phyloP scores from a whole-genome alignment of 2,888 invertebrate species.

The Stenoptilia bipunctidactyla region DNA sequence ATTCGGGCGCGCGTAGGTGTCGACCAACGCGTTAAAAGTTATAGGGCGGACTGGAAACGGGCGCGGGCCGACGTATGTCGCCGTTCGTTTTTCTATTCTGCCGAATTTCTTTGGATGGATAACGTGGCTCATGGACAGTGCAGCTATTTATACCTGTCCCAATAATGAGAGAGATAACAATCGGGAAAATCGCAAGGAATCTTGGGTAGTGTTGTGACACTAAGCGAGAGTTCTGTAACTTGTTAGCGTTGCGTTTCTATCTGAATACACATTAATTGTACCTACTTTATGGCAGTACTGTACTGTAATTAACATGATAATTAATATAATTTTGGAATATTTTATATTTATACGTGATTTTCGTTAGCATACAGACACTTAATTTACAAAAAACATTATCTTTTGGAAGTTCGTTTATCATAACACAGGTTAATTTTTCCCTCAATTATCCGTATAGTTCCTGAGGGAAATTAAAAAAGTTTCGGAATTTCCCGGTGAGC shows the following conservation, averaged over 20 bases:
- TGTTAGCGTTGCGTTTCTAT: too few relatives aligned
- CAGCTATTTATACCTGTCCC: conserved; percentile 50
- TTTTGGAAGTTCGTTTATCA: too few relatives aligned
- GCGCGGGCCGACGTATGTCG: conserved; percentile 31
- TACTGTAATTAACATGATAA: too few relatives aligned
- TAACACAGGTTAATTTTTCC: background rate
- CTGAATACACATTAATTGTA: too few relatives aligned
- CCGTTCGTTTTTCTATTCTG: conserved; percentile 50
- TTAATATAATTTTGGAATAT: too few relatives aligned
- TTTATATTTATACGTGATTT: too few relatives aligned
- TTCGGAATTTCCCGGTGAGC: background rate
- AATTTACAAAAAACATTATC: too few relatives aligned
- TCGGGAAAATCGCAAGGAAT: background rate
- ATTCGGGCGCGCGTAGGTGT: conserved; percentile 30
- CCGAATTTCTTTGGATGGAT: conserved; percentile 41
- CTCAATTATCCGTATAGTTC: background rate
- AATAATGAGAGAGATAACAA: conserved; percentile 18
- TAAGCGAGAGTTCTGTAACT: too few relatives aligned
- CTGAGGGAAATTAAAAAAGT: background rate
- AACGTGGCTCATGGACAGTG: conserved; percentile 44
- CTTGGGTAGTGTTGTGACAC: background rate
- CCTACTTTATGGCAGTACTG: too few relatives aligned
- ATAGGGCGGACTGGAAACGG: conserved; percentile 49
- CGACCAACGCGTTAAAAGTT: conserved; percentile 58
- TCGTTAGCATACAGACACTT: too few relatives aligned